Evolutionary conservation across 2,888 invertebrate genomes (phyloP), one percentile per base, ranked within the genome.

Genomic region (Crocallis elinguaria): DNA sequence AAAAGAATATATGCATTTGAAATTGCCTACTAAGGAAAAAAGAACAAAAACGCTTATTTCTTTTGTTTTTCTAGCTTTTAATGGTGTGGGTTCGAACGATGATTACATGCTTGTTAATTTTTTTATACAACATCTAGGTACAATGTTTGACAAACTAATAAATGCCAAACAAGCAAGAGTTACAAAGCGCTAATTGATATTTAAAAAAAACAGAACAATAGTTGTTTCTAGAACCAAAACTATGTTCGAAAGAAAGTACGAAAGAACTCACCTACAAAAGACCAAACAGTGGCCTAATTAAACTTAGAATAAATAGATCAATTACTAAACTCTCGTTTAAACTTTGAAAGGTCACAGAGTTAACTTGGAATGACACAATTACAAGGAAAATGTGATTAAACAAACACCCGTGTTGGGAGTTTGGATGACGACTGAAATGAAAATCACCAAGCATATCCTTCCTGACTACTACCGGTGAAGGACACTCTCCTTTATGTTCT

Each of bases 401-500:
- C 74, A 75, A 61, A 70, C 78, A 58, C 71, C 69, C 67, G 65
- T 75, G 65, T 59, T 65, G 73, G 68, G 64, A 64, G 69, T 67
- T 67, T 49, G 67, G 64, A 78, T 71, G 66, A 71, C 62, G 67
- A 88, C 87, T 90, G 85, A 82, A 87, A 86, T 77, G 81, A 78
- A 81, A 84, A 82, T 75, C 76, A 71, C 72, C 55, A 69, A 74
- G 71, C 75, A 75, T 82, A 82, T 86, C 85, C 86, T 83, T 82
- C 82, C 69, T 71, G 76, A 73, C 77, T 68, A 82, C 75, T 75
- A 61, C 57, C 61, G 61, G 62, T 84, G 86, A 90, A 90, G 89
- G 90, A 89, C 88, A 73, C 80, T 79, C 77, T 82, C 79, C 80
- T 84, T 86, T 86, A 79, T 87, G 75, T 77, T 69, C 76, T 73